Evolutionary conservation across 2,888 invertebrate genomes (phyloP), one percentile per base, ranked within the genome.

Genomic region (Loripinus fragilis): DNA sequence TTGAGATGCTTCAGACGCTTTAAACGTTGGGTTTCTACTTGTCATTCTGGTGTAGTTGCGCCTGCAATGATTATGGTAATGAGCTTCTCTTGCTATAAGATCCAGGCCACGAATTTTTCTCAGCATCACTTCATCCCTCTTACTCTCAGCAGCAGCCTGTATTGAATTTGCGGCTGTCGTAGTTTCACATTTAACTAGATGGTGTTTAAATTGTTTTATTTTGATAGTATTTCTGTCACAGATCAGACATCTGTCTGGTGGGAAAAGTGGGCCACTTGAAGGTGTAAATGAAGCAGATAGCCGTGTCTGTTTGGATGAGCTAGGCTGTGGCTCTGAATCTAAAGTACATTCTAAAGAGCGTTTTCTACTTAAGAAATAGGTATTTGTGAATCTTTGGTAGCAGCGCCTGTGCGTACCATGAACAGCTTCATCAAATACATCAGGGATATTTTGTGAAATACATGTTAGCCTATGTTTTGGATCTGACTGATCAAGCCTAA

Each of bases 211-310:
- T 42, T 42, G 42, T 17, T 42, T 42, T 17, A 42, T 17, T 42
- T 42, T 42, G 42, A 42, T 17, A 12, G 17, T 17, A 42, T 42
- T 42, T 42, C 17, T 42, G 42, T 30, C 75, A 75, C 69, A 25
- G 38, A 48, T n/a, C n/a, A n/a, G n/a, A n/a, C n/a, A n/a, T n/a
- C n/a, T n/a, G n/a, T n/a, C n/a, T n/a, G n/a, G n/a, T n/a, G n/a
- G n/a, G n/a, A n/a, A n/a, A n/a, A n/a, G n/a, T n/a, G n/a, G n/a
- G n/a, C n/a, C n/a, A n/a, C 20, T 35, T 20, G 10, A n/a, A 15
- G 33, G 23, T 3, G 12, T 23, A 35, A 35, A 41, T 15, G 28
- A 60, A 10, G 75, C 52, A 30, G 75, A 69, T 60, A 69, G 69
- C 25, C 45, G 15, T 25, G 69, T 52, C 8, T 70, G 20, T 42